Percentiles rank a stretch among this genome's conserved stretches.
phyloP scores from a whole-genome alignment of 35 echinoderm and acorn worm species.

The Eucidaris tribuloides region DNA sequence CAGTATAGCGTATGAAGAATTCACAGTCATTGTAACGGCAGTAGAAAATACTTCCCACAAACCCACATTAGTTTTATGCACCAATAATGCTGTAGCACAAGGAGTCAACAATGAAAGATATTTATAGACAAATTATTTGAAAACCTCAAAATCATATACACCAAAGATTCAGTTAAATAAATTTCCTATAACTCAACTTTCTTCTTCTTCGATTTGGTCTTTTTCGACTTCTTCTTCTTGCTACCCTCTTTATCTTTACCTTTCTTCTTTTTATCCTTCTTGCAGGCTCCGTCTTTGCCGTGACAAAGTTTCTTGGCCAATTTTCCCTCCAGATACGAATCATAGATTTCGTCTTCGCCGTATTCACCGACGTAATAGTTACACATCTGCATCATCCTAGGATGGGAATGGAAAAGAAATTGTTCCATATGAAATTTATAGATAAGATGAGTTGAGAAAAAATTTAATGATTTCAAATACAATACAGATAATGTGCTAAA shows the following conservation, averaged over 20 bases:
- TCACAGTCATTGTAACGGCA: no score
- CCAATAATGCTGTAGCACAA: no score
- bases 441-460: not conserved
- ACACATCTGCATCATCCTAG: slow-evolving; percentile 71
- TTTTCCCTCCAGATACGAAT: slow-evolving; percentile 36
- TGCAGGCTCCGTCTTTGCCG: slow-evolving; percentile 11
- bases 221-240: slow-evolving; percentile 15
- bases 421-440: not conserved
- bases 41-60: no score
- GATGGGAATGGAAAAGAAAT: not conserved
- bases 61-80: no score
- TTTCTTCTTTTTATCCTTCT: not conserved
- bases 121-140: no score
- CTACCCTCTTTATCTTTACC: slow-evolving; percentile 1
- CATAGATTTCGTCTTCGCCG: slow-evolving; percentile 76
- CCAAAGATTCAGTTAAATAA: no score
- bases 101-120: no score
- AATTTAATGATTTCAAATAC: not conserved
- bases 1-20: no score
- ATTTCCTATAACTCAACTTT: no score
- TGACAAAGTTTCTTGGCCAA: slow-evolving; percentile 40
- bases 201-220: slow-evolving; percentile 11
- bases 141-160: no score
- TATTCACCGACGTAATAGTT: slow-evolving; percentile 63
- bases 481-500: not conserved